Evolutionary conservation across 2,113 vertebrate genomes (phyloP).

Genomic region (Phaethon lepturus): DNA sequence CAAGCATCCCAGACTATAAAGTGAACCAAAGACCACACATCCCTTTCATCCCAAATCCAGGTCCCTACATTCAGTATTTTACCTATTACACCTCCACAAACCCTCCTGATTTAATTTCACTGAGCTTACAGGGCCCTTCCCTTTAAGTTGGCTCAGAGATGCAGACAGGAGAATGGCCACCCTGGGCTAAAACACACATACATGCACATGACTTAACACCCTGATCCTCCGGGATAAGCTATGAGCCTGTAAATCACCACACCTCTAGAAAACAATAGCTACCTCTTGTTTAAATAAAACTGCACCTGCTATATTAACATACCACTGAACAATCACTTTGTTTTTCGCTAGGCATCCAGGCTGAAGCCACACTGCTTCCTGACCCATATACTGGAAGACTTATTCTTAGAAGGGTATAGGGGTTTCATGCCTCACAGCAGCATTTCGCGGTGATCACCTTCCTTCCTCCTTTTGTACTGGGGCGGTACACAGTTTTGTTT

Average conservation of each 20-base stretch:
- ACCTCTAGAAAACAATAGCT: slow-evolving; percentile 79
- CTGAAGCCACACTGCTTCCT: slow-evolving; percentile 80
- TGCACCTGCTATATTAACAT: slow-evolving; percentile 83
- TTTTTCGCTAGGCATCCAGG: slow-evolving; percentile 74
- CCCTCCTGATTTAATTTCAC: neutral
- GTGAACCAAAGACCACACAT: neutral
- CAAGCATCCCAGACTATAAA: neutral
- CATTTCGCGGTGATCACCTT: slow-evolving; percentile 73
- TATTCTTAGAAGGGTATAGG: slow-evolving; percentile 82
- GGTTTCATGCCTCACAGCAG: slow-evolving; percentile 67
- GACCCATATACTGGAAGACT: slow-evolving; percentile 73
- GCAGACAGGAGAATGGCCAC: neutral
- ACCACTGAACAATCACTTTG: slow-evolving; percentile 79
- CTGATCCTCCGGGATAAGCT: slow-evolving; percentile 62
- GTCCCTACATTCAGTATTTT: neutral
- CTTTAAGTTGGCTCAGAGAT: neutral
- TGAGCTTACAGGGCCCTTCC: neutral
- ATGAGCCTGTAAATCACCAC: slow-evolving; percentile 73
- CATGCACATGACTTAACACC: slow-evolving; percentile 49
- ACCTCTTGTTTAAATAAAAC: slow-evolving; percentile 80
- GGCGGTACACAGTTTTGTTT: slow-evolving; percentile 66
- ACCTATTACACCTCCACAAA: neutral
- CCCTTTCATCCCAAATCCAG: neutral
- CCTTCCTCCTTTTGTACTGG: slow-evolving; percentile 86
- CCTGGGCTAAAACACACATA: slow-evolving; percentile 43